phyloP scores from a whole-genome alignment of 2,113 vertebrate species.

The Myotis lucifugus region DNA sequence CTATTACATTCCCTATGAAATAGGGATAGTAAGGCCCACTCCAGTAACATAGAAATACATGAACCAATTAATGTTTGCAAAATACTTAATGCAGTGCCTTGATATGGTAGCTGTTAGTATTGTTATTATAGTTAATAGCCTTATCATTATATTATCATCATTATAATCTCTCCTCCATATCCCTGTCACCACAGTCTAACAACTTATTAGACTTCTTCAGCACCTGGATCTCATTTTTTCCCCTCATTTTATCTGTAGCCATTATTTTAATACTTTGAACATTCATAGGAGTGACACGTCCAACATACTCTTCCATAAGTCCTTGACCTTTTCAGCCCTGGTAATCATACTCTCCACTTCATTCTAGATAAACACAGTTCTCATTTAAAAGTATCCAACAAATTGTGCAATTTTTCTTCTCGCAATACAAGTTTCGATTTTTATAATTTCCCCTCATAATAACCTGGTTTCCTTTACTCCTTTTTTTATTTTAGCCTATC shows the following conservation, averaged over 20 bases:
- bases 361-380: not conserved
- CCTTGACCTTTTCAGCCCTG: not conserved
- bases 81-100: not conserved
- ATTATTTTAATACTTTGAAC: not conserved
- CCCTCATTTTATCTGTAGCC: not conserved
- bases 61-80: not conserved
- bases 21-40: not conserved
- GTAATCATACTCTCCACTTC: not conserved
- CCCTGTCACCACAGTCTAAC: not conserved
- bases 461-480: not conserved
- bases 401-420: not conserved
- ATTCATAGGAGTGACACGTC: not conserved
- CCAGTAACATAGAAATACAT: not conserved
- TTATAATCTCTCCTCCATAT: not conserved
- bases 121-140: not conserved
- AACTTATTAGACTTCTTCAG: not conserved
- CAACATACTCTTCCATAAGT: not conserved
- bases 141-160: not conserved
- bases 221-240: not conserved
- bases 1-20: not conserved
- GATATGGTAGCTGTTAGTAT: not conserved
- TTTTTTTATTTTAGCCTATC: not conserved
- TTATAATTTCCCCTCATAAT: not conserved
- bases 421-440: not conserved
- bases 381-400: not conserved